phyloP scores from a whole-genome alignment of 2,888 invertebrate species.

The Cactoblastis cactorum region DNA sequence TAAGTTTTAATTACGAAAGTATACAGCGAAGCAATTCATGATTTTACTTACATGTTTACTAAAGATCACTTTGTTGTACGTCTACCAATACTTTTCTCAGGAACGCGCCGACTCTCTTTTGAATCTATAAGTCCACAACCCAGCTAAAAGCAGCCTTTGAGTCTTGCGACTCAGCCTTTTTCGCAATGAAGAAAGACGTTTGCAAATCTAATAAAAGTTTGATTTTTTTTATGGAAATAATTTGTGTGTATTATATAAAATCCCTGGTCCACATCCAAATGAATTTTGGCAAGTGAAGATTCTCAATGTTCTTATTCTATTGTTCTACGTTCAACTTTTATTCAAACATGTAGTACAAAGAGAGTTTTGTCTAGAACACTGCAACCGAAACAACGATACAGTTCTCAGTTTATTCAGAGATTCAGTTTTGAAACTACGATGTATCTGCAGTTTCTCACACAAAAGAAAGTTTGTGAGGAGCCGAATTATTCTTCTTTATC shows the following conservation, averaged over 20 bases:
- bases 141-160: no score
- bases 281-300: slow-evolving; percentile 20
- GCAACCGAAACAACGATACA: slow-evolving; percentile 2
- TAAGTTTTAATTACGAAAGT: background rate
- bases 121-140: no score
- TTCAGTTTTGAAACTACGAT: slow-evolving; percentile 6
- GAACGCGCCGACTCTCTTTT: no score
- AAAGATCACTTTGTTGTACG: no score
- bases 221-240: background rate
- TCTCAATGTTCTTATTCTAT: slow-evolving; percentile 17
- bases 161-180: no score
- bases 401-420: slow-evolving; percentile 8
- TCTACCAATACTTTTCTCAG: no score
- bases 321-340: slow-evolving; percentile 15
- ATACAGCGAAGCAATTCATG: background rate
- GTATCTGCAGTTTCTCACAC: slow-evolving; percentile 5
- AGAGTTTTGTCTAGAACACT: slow-evolving; percentile 4
- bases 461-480: slow-evolving; percentile 3
- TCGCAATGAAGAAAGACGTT: no score
- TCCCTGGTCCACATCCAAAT: slow-evolving; percentile 10
- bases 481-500: background rate
- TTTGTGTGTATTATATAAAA: background rate
- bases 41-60: no score
- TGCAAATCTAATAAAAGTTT: no score
- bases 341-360: background rate